phyloP scores from a whole-genome alignment of 1,140 invertebrate genomes.

The Dinoponera quadriceps region DNA sequence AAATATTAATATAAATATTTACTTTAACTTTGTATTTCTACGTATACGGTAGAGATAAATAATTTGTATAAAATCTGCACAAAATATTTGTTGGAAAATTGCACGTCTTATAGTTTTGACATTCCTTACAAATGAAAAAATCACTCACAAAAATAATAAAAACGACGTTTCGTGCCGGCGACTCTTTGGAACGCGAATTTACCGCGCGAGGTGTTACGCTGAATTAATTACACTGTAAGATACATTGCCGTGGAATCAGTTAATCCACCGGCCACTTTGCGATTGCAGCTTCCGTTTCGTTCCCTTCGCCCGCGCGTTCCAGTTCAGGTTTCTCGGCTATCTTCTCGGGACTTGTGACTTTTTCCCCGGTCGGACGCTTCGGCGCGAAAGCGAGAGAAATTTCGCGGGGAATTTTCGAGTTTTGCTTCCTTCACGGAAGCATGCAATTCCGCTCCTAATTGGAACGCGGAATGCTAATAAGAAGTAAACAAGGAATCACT shows the following conservation, averaged over 20 bases:
- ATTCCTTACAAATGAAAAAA: too few species aligned
- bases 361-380: neutral
- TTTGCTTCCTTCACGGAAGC: slow-evolving; percentile 16
- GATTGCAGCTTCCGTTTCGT: neutral
- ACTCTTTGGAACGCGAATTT: neutral
- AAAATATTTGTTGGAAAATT: too few species aligned
- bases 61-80: too few species aligned
- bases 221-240: slow-evolving; percentile 35
- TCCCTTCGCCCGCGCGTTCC: neutral
- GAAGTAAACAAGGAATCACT: slow-evolving; percentile 10
- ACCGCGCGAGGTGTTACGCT: neutral
- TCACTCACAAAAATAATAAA: too few species aligned
- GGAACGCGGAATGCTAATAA: neutral
- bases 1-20: too few species aligned
- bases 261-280: neutral
- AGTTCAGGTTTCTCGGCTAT: slow-evolving; percentile 17
- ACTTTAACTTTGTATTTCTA: too few species aligned
- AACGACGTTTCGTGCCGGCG: neutral
- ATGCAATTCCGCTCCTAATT: slow-evolving; percentile 32
- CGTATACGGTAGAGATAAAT: too few species aligned
- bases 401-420: neutral
- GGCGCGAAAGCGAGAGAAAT: slow-evolving; percentile 16
- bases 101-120: too few species aligned
- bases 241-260: neutral
- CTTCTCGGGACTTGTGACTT: neutral